These are phyloP conservation scores for Aurelia coerulea DNA, from an alignment of 30 jellyfish, hydroid and myxozoan genomes.

Conservation along the genomic window DNA sequence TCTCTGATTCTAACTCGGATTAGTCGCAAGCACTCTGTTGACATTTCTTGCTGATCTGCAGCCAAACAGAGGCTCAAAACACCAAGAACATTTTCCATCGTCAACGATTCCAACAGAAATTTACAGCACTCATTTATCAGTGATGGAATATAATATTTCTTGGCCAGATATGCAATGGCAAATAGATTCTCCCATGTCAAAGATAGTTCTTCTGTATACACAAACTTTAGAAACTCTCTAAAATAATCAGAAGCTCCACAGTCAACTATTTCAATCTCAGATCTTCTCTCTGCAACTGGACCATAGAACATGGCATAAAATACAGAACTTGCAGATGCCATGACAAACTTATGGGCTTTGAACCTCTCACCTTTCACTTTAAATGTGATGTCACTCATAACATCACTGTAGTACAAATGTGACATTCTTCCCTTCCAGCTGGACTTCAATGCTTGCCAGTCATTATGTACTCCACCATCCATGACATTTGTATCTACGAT, in stretches of 20 bases:
- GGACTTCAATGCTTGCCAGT: neutral
- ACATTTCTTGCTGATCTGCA: conserved; percentile 8
- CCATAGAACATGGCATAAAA: conserved; percentile 44
- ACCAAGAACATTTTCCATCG: conserved; percentile 5
- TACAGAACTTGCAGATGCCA: conserved; percentile 33
- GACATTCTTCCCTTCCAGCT: conserved; percentile 2
- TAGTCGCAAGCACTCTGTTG: neutral
- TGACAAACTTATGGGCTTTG: conserved; percentile 25
- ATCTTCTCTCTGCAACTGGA: conserved; percentile 1
- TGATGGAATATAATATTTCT: conserved; percentile 7
- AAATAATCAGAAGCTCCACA: conserved; percentile 14
- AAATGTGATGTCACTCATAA: conserved; percentile 17
- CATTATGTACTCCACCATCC: too few relatives aligned
- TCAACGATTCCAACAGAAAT: neutral
- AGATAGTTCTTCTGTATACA: conserved; percentile 6
- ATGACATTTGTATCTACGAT: too few relatives aligned
- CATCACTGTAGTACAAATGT: neutral
- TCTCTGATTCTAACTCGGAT: conserved; percentile 11
- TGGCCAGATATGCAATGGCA: conserved; percentile 5
- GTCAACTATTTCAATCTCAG: conserved; percentile 13
- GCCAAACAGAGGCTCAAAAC: neutral
- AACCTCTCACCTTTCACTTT: conserved; percentile 7
- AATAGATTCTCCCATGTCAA: conserved; percentile 29
- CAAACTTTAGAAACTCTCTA: neutral
- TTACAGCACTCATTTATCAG: neutral